Conservation (phyloP, 2,888 invertebrate species). For the Choristoneura rosaceana region DNA sequence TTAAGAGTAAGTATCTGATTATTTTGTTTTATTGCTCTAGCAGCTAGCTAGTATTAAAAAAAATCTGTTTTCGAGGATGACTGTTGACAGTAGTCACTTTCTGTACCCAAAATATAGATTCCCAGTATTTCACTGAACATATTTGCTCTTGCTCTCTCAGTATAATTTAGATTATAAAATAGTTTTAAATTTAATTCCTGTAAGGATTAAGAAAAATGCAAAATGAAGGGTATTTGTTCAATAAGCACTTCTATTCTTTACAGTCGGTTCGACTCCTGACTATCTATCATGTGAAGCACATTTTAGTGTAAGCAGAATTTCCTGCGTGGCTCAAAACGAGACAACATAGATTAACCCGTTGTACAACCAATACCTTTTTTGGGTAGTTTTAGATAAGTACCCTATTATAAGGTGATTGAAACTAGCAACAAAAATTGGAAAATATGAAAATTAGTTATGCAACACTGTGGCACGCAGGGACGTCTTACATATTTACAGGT, state of each 20-base stretch:
- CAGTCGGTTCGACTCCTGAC: background rate
- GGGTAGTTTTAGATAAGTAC: no score
- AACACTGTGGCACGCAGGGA: no score
- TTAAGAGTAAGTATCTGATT: background rate
- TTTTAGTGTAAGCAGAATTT: no score
- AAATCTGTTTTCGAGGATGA: background rate
- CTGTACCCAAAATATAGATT: no score
- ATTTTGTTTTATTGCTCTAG: background rate
- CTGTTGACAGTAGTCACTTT: background rate
- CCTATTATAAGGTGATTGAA: no score
- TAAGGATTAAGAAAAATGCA: background rate
- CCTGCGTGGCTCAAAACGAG: no score
- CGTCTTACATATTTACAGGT: no score
- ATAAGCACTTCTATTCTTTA: background rate
- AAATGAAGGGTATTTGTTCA: background rate
- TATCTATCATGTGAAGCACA: background rate
- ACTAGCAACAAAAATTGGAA: no score
- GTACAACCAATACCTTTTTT: no score
- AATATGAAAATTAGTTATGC: no score
- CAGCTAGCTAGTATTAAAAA: background rate
- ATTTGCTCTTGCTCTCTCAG: slow-evolving; percentile 32
- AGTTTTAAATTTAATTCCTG: background rate
- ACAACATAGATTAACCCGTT: no score
- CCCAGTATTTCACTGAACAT: background rate
- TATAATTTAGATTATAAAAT: background rate